Evolutionary conservation across 2,888 invertebrate genomes (phyloP), one percentile per base, ranked within the genome.

Genomic region (Choristoneura rosaceana): DNA sequence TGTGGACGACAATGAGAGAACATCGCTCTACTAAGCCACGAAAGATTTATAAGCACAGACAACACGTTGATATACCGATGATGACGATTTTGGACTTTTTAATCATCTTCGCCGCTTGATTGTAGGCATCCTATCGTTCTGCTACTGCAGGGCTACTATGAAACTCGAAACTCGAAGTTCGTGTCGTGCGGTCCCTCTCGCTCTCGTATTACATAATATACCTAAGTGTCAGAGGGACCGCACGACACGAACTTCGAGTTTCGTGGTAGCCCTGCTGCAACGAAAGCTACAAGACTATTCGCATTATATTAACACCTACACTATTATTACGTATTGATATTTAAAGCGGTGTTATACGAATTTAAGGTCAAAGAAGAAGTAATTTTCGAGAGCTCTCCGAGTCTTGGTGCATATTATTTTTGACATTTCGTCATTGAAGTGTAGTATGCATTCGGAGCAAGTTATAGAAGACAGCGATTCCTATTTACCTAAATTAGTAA

Each of bases 391-490:
- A 82, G 82, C 82, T 83, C 71, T n/a, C 12, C 10, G 64, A 81
- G 82, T 83, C 71, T n/a, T 5, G n/a, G 59, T 45, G 15, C 77
- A 81, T 79, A 86, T 89, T 86, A 88, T 82, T 82, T 85, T 81
- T 87, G 84, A 84, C 81, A 84, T 90, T 87, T 88, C 83, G 80
- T 81, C 76, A 83, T 77, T 74, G 73, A 73, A 75, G 58, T 61
- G 17, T 65, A 34, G n/a, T 60, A 55, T 73, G 65, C 65, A 55
- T 25, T 34, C 75, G 78, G 76, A 75, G 15, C 67, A 79, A 79
- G 78, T 70, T 4, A 79, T 58, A 55, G 38, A 45, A 63, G 50
- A 15, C 55, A 64, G 52, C n/a, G 58, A 41, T 34, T 45, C 3
- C n/a, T 5, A 47, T 47, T 14, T 47, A 47, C 38, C 38, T 14